Evolutionary conservation across 2,797 vertebrate genomes (phyloP).

Genomic region (Xenentodon cancila): DNA sequence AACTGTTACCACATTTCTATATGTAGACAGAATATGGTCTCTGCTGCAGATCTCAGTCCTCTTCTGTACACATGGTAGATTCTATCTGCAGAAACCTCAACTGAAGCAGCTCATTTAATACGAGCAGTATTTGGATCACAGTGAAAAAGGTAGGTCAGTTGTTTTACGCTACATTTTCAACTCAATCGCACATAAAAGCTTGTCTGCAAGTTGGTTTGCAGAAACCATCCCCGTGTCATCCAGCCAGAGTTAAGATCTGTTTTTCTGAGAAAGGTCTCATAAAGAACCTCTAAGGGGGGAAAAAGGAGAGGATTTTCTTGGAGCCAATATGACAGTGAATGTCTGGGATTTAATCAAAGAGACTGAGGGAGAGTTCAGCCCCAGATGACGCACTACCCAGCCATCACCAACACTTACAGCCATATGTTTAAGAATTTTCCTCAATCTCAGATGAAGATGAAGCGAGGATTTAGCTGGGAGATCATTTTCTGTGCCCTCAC

Average conservation of each 20-base stretch:
- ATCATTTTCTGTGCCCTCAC: conserved; percentile 68
- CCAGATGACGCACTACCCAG: conserved; percentile 53
- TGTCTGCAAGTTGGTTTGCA: no score
- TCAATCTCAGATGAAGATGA: conserved; percentile 72
- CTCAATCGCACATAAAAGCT: no score
- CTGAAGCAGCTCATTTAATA: no score
- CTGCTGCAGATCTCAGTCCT: no score
- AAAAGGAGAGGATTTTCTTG: conserved; percentile 35
- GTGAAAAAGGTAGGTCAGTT: no score
- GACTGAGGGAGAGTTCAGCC: conserved; percentile 38
- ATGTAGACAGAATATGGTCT: no score
- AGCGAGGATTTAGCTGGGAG: conserved; percentile 79
- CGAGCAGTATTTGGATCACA: no score
- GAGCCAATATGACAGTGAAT: conserved; percentile 54
- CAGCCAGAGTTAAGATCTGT: not conserved
- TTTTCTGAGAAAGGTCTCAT: conserved; percentile 28
- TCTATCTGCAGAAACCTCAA: no score
- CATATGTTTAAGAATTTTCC: conserved; percentile 76
- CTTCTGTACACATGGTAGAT: no score
- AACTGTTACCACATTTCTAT: no score
- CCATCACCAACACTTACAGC: conserved; percentile 67
- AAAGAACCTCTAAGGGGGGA: conserved; percentile 16
- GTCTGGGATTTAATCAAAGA: conserved; percentile 71
- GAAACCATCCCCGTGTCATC: no score
- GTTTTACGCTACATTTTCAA: no score